Conservation (phyloP, 1,140 invertebrate species). For the Polypedilum vanderplanki region DNA sequence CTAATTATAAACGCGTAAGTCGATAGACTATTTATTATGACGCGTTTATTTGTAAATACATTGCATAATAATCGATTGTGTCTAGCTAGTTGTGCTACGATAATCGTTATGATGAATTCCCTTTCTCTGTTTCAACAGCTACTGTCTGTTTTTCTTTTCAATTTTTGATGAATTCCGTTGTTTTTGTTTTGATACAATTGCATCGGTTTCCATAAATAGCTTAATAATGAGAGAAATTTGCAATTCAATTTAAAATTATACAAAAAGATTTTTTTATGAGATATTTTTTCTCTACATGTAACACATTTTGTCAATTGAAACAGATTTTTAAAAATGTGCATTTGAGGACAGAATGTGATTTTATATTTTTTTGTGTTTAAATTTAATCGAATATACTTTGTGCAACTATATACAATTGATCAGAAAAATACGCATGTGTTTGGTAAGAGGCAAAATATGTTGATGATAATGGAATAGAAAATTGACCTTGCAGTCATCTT, state of each 20-base stretch:
- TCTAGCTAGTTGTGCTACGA: neutral
- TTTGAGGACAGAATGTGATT: too few relatives aligned
- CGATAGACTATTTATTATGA: neutral
- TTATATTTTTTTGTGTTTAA: too few relatives aligned
- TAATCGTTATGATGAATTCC: neutral
- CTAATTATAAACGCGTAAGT: slow-evolving; percentile 4
- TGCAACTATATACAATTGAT: too few relatives aligned
- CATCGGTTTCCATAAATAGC: slow-evolving; percentile 6
- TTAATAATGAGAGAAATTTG: neutral
- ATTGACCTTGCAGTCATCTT: neutral
- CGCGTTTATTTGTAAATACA: neutral
- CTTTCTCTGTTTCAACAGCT: neutral
- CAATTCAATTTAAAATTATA: neutral
- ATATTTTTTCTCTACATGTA: too few relatives aligned
- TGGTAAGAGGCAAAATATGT: too few relatives aligned
- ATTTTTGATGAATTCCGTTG: neutral
- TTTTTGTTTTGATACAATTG: neutral
- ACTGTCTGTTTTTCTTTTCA: neutral
- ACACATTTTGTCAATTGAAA: too few relatives aligned
- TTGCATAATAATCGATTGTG: neutral
- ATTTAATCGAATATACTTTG: too few relatives aligned
- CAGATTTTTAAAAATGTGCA: too few relatives aligned
- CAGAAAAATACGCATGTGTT: too few relatives aligned
- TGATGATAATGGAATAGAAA: neutral
- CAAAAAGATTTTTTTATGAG: too few relatives aligned